Base-by-base conservation (phyloP, 2,113 vertebrate genomes). In the Sterna hirundo region DNA sequence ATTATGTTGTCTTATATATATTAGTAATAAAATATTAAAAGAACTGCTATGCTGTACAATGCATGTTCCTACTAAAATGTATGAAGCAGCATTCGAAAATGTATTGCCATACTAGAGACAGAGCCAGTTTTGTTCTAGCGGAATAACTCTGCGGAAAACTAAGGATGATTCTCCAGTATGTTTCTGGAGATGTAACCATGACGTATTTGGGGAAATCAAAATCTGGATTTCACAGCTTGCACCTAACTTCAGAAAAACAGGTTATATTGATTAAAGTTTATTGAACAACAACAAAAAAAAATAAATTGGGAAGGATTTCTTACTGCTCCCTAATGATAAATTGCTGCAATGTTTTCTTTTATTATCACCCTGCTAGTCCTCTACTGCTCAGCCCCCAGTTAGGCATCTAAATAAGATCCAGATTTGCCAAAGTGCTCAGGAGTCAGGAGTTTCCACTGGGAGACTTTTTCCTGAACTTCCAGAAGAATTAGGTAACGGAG, bases 381-480 rank as follows among this genome's bases (percentile, higher is more conserved):
- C 62, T 81, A n/a, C 82, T 52, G 21, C 82, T 95, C 86, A 85
- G 66, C 30, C 62, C 77, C 2, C 15, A 46, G 62, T 95, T 95
- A 89, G 83, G 84, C 83, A 66, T 76, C 93, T 95, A 97, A 97
- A 97, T 94, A 93, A 94, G 94, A 94, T 94, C 96, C 96, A 97
- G 96, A 95, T 95, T 96, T 95, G 54, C 74, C 36, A 17, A 80
- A 95, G 94, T 90, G 96, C 89, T 95, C 40, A 7, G 75, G 88
- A 94, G 40, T 83, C 83, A 70, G 51, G 62, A 70, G 40, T 69
- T 87, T 95, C 93, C 87, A 89, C 49, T 1, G 36, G 92, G 93
- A 95, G 71, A 42, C 36, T 65, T 92, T 83, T 79, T 18, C 78
- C 62, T 87, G 77, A 89, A 83, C 93, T 96, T 95, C n/a, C 86